These are phyloP conservation scores for Thumatha senex DNA, from an alignment of 2,888 invertebrate genomes.

Conservation along the genomic window DNA sequence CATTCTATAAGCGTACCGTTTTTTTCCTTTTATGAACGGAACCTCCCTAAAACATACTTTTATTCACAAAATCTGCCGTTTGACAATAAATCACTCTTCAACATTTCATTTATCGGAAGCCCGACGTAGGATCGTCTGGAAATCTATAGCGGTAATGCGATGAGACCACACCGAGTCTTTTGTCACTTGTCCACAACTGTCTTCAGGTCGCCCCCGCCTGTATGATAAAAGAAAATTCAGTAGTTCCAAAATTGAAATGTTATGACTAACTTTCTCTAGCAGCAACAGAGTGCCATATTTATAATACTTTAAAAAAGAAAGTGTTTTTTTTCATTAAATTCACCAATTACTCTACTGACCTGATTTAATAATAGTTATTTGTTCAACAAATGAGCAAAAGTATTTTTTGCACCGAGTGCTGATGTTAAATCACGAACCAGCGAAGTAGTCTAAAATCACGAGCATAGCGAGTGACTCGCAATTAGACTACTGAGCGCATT, in stretches of 20 bases:
- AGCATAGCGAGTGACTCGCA: too few relatives aligned
- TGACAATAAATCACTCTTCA: conserved; percentile 38
- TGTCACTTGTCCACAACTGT: conserved; percentile 53
- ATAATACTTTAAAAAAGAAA: too few relatives aligned
- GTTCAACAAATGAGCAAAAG: too few relatives aligned
- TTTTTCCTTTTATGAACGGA: background rate
- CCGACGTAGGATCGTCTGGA: conserved; percentile 42
- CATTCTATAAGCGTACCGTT: too few relatives aligned
- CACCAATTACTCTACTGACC: too few relatives aligned
- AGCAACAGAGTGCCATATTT: too few relatives aligned
- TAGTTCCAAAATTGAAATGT: background rate
- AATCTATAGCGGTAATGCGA: conserved; percentile 43
- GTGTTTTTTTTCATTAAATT: too few relatives aligned
- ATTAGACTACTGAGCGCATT: too few relatives aligned
- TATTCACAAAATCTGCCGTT: conserved; percentile 26
- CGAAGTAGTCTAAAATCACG: too few relatives aligned
- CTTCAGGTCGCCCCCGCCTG: conserved; percentile 20
- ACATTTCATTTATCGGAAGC: conserved; percentile 42
- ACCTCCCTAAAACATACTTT: background rate
- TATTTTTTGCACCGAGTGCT: too few relatives aligned
- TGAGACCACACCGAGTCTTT: conserved; percentile 46
- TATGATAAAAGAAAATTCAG: conserved; percentile 10
- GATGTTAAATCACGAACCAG: too few relatives aligned
- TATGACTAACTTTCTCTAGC: background rate
- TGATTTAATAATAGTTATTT: too few relatives aligned